phyloP scores from a whole-genome alignment of 2,797 vertebrate genomes.

The Propithecus perrieri region DNA sequence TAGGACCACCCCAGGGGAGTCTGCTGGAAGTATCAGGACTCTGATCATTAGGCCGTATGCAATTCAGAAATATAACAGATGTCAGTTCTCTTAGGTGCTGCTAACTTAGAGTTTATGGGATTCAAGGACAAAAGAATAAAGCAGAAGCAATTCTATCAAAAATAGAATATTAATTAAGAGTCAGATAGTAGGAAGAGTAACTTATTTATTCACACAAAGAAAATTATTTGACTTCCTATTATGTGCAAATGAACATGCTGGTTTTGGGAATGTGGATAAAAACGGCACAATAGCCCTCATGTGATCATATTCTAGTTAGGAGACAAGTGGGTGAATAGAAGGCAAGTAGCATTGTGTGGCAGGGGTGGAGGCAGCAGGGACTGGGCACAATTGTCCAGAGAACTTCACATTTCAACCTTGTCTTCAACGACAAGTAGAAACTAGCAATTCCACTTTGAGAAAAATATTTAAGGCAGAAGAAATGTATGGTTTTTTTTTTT shows the following conservation, averaged over 20 bases:
- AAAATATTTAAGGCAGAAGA: neutral
- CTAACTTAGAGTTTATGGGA: neutral
- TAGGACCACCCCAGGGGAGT: neutral
- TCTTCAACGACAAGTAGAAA: neutral
- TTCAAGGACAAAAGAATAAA: neutral
- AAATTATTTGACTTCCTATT: neutral
- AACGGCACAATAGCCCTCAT: rapidly evolving
- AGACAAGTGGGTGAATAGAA: neutral
- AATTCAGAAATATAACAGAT: neutral
- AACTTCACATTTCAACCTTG: neutral
- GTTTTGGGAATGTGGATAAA: neutral
- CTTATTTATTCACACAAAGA: neutral
- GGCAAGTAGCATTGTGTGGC: neutral
- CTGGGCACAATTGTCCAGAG: neutral
- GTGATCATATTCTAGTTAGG: neutral
- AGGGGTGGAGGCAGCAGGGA: too few species aligned
- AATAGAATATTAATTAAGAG: neutral
- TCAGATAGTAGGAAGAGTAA: neutral
- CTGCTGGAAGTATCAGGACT: neutral
- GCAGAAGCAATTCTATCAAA: neutral
- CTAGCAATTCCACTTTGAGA: neutral
- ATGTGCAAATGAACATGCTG: neutral
- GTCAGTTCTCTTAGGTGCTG: neutral
- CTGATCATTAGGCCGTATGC: neutral
- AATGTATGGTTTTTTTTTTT: neutral